phyloP scores from a whole-genome alignment of 2,113 vertebrate genomes.

The Tonatia bakeri region DNA sequence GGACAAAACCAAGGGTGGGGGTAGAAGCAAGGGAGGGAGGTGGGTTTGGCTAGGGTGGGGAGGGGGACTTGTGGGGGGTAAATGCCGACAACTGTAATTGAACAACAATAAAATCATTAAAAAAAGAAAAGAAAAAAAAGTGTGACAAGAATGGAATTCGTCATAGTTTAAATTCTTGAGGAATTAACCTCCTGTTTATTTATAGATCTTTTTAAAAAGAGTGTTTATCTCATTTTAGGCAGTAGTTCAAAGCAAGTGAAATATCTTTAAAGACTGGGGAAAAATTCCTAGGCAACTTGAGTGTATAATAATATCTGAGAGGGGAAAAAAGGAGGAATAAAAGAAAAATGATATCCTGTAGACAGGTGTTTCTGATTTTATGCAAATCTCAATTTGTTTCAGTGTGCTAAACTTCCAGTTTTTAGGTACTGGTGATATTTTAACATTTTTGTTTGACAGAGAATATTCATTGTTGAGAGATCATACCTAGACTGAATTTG shows the following conservation, averaged over 20 bases:
- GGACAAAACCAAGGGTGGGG: no score
- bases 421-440: neutral
- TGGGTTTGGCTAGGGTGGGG: no score
- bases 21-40: no score
- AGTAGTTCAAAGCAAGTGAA: neutral
- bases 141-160: neutral
- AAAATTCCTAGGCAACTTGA: neutral
- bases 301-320: neutral
- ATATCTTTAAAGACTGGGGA: neutral
- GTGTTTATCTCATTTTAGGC: constrained; percentile 15
- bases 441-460: neutral
- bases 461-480: neutral
- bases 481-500: neutral
- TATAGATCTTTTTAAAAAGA: neutral
- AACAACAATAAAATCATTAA: no score
- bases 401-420: neutral
- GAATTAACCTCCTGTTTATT: neutral
- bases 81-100: no score
- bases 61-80: no score
- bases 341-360: neutral
- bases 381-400: neutral
- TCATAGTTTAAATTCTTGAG: constrained; percentile 8
- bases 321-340: neutral
- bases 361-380: neutral
- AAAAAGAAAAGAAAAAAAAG: neutral